These are phyloP conservation scores for Drosophila buzzatii DNA, from an alignment of 2,888 invertebrate species.

Conservation along the genomic window DNA sequence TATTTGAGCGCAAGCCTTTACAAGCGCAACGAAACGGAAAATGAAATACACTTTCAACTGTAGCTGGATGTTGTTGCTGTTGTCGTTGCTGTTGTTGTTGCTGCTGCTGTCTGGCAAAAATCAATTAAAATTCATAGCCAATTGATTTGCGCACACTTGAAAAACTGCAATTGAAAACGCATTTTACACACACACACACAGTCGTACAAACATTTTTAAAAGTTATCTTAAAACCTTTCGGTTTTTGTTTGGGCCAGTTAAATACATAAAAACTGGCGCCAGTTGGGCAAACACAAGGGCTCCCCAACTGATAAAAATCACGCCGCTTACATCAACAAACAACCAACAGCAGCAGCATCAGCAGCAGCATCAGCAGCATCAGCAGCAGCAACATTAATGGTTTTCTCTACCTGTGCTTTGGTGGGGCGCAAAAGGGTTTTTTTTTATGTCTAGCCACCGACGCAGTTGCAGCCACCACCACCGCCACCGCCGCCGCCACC, in stretches of 20 bases:
- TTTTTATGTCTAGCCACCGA: constrained; percentile 78
- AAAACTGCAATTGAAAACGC: constrained; percentile 61
- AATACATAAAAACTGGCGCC: constrained; percentile 74
- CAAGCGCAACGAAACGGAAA: constrained; percentile 80
- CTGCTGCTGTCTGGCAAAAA: constrained; percentile 60
- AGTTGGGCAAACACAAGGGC: constrained; percentile 69
- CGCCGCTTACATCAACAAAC: constrained; percentile 79
- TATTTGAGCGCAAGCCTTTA: constrained; percentile 69
- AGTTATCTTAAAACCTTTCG: constrained; percentile 29
- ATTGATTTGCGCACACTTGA: constrained; percentile 78
- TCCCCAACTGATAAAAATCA: constrained; percentile 81
- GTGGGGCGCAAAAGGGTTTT: constrained; percentile 50
- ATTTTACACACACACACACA: constrained; percentile 33
- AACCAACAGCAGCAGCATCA: constrained; percentile 35
- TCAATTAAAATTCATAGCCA: constrained; percentile 84
- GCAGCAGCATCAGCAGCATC: constrained; percentile 28
- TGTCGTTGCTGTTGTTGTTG: constrained; percentile 22
- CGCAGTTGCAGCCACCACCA: constrained; percentile 70
- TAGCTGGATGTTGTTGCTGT: constrained; percentile 18
- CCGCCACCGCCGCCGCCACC: constrained; percentile 37
- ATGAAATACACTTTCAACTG: constrained; percentile 76
- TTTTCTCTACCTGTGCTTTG: constrained; percentile 51
- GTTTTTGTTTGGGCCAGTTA: constrained; percentile 33
- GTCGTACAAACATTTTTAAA: constrained; percentile 14
- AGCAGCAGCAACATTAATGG: constrained; percentile 42